Base-by-base conservation (phyloP, 2,888 invertebrate genomes). In the Drosophila subquinaria region DNA sequence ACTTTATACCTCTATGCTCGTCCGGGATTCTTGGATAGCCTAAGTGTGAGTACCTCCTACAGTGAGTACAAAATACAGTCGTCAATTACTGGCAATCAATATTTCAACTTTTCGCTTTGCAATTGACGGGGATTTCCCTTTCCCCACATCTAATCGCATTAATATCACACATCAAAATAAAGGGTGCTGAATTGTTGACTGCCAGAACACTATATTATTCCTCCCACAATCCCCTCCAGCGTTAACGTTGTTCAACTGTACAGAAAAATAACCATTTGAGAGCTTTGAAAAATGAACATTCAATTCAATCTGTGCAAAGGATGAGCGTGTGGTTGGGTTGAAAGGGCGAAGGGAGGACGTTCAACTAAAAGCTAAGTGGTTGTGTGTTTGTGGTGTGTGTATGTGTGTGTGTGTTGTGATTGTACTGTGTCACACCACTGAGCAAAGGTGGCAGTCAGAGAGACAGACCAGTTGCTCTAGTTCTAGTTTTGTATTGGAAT, bases 241-340 rank as follows among this genome's bases (percentile, higher is more conserved):
- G 47, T 55, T 69, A 71, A 50, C 67, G 59, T 65, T 43, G 43
- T 51, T 69, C 66, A 66, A 79, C 70, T 82, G 79, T 79, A 79
- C 66, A 81, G 53, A 15, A 30, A 17, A 38, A 59, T 30, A 59
- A 27, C 23, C 38, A 59, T 36, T 43, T 62, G 62, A 53, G 62
- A 36, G 15, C 50, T 66, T 43, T 56, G 27, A 38, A 55, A 52
- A 52, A 47, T 59, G 47, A 47, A 45, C 27, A 27, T 27, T 27
- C 27, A 27, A 27, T 27, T 27, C 27, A 27, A 57, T 45, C 47
- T n/a, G 27, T 45, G 20, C 47, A 35, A 17, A 17, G 36, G 23
- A 42, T 27, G 50, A 35, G 62, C 11, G 23, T 40, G 42, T 30
- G 23, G 10, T 6, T 30, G 30, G 23, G n/a, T 1, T 30, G 30